Conservation (phyloP, 2,113 vertebrate genomes). For the Zosterops japonicus region DNA sequence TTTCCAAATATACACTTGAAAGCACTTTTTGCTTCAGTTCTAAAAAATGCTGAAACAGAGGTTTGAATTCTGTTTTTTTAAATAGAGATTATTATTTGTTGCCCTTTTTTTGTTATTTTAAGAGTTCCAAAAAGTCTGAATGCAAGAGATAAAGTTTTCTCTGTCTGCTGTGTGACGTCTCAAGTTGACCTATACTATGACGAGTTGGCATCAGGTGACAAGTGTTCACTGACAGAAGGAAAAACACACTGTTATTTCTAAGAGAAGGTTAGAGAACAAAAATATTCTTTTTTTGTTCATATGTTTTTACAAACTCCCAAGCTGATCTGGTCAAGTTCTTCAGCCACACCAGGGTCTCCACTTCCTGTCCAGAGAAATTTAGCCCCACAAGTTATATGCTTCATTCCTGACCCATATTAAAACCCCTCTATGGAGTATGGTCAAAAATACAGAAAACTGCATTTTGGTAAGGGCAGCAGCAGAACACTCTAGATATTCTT, state of each 20-base stretch:
- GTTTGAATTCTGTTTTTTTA: conserved; percentile 14
- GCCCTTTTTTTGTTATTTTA: neutral
- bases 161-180: neutral
- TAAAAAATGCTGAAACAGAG: conserved; percentile 1
- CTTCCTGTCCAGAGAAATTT: neutral
- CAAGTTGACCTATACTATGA: neutral
- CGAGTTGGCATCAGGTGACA: neutral
- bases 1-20: conserved; percentile 21
- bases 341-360: neutral
- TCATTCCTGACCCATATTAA: neutral
- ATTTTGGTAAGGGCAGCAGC: neutral
- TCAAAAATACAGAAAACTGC: neutral
- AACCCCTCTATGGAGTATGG: neutral
- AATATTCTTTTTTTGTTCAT: neutral
- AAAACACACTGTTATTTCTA: neutral
- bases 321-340: neutral
- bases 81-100: neutral
- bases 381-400: neutral
- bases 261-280: neutral
- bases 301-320: neutral
- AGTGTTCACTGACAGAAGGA: neutral
- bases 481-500: neutral
- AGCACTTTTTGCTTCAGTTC: neutral
- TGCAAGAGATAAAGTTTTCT: neutral
- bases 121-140: neutral